phyloP scores from a whole-genome alignment of 2,113 vertebrate genomes.

The Nymphicus hollandicus region DNA sequence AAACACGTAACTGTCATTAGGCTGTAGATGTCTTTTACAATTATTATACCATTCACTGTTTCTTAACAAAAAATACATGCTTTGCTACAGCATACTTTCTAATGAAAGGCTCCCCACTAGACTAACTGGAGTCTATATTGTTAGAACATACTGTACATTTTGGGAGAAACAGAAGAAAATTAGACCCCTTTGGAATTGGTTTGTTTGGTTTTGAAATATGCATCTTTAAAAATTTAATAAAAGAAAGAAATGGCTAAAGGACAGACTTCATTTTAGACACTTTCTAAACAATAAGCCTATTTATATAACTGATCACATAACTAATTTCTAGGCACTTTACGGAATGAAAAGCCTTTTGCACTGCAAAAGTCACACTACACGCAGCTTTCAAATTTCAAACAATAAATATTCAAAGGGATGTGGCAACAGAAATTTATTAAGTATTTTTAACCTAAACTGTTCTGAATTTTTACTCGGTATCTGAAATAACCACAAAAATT shows the following conservation, averaged over 20 bases:
- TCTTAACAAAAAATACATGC: slow-evolving; percentile 52
- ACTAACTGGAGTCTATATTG: slow-evolving; percentile 5
- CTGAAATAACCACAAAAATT: background rate
- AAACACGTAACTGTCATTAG: slow-evolving; percentile 62
- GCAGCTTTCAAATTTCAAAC: slow-evolving; percentile 9
- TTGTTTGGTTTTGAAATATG: slow-evolving; percentile 49
- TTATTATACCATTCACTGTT: slow-evolving; percentile 66
- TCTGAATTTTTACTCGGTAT: background rate
- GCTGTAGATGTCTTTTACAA: slow-evolving; percentile 54
- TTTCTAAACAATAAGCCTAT: slow-evolving; percentile 63
- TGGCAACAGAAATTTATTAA: background rate
- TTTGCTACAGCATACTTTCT: background rate
- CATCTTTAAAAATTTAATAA: slow-evolving; percentile 42
- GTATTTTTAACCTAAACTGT: background rate
- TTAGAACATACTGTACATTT: slow-evolving; percentile 36
- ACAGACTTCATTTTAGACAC: slow-evolving; percentile 43
- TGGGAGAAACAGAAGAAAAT: slow-evolving; percentile 43
- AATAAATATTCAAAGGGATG: background rate
- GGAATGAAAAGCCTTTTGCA: slow-evolving; percentile 31
- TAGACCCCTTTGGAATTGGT: slow-evolving; percentile 38
- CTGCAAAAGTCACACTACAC: background rate
- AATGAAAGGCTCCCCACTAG: slow-evolving; percentile 43
- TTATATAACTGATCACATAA: slow-evolving; percentile 53
- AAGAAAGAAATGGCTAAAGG: slow-evolving; percentile 18
- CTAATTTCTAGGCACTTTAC: slow-evolving; percentile 33